phyloP scores from a whole-genome alignment of 2,113 vertebrate genomes.

The Canis aureus region DNA sequence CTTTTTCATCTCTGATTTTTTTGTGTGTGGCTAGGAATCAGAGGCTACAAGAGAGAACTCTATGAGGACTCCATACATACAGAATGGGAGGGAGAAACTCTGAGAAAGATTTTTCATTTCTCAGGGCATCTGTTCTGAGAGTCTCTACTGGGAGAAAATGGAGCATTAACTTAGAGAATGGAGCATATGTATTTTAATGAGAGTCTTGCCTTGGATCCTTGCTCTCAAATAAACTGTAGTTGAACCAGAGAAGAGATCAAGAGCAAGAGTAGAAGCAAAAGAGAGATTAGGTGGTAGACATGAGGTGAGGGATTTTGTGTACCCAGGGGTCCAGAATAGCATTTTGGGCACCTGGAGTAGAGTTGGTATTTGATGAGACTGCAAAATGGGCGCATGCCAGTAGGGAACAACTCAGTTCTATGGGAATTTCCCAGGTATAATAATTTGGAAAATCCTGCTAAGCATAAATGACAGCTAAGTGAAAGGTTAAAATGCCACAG shows the following conservation, averaged over 20 bases:
- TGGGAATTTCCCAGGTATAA: neutral
- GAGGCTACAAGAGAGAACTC: neutral
- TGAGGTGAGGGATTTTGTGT: conserved; percentile 10
- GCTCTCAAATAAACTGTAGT: conserved; percentile 35
- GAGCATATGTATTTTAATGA: neutral
- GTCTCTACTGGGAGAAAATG: neutral
- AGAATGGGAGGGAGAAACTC: neutral
- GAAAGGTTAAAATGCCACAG: neutral
- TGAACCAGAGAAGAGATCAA: conserved; percentile 24
- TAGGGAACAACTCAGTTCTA: neutral
- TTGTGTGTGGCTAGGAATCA: neutral
- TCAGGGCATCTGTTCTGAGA: neutral
- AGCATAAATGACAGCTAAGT: neutral
- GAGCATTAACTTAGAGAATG: neutral
- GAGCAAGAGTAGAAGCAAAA: neutral
- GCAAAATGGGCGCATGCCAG: neutral
- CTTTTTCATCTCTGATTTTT: neutral
- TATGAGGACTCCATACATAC: neutral
- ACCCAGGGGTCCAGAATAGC: neutral
- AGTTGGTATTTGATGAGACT: conserved; percentile 4
- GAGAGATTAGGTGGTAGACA: neutral
- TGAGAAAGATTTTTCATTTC: neutral
- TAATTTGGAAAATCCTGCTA: neutral
- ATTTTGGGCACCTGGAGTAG: neutral
- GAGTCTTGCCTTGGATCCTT: conserved; percentile 1